Percentiles rank a stretch among this genome's conserved stretches.
These are phyloP conservation scores for Macropodus opercularis DNA, from an alignment of 2,797 vertebrate genomes.

Conservation along the genomic window DNA sequence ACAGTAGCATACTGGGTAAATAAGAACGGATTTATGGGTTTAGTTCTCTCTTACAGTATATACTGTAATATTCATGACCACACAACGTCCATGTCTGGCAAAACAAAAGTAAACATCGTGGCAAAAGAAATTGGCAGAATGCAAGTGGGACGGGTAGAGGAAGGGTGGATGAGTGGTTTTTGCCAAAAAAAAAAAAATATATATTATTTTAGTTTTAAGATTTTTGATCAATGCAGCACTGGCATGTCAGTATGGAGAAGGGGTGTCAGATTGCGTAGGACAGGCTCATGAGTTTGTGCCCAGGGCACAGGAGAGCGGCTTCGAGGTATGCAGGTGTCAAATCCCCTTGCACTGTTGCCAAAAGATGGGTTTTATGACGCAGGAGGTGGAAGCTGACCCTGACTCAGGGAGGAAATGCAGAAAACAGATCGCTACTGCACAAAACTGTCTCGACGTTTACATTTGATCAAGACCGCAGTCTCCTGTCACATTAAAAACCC, in stretches of 20 bases:
- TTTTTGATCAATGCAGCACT: conserved; percentile 1
- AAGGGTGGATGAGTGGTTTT: background rate
- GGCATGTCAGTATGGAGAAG: conserved; percentile 1
- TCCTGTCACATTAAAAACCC: conserved; percentile 4
- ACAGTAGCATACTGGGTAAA: conserved; percentile 2
- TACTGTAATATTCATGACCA: background rate
- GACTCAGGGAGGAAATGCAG: conserved; percentile 2
- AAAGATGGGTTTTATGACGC: conserved; percentile 15
- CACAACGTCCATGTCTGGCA: background rate
- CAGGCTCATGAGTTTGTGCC: conserved; percentile 15
- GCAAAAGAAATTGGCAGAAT: background rate
- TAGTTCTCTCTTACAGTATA: background rate
- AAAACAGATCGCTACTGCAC: conserved; percentile 1
- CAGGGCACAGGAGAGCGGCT: conserved; percentile 22
- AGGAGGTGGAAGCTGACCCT: no score
- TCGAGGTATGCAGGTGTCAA: conserved; percentile 26
- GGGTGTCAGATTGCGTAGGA: conserved; percentile 25
- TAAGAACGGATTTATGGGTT: background rate
- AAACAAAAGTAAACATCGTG: background rate
- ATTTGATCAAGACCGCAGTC: conserved; percentile 12
- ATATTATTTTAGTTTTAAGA: no score
- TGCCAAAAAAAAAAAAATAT: background rate
- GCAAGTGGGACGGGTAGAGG: background rate
- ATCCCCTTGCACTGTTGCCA: conserved; percentile 3
- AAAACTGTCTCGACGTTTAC: background rate